Evolutionary conservation across 2,888 invertebrate genomes (phyloP), one percentile per base, ranked within the genome.

Genomic region (Agonopterix subpropinquella): DNA sequence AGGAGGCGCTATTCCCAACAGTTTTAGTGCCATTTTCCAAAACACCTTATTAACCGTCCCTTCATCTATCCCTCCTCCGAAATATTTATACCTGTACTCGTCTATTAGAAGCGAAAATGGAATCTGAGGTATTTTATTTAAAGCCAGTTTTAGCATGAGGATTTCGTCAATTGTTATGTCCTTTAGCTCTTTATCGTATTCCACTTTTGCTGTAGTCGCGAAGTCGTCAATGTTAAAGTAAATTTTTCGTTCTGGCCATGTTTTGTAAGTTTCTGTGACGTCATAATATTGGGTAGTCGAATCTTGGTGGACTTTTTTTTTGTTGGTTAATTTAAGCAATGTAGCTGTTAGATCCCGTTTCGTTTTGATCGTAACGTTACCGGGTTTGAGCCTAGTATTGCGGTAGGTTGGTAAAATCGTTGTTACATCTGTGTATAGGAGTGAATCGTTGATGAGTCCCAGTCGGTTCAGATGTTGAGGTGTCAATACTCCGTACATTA

Each of bases 1-100:
- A 0, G 91, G 90, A 0, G 92, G 90, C 4, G 78, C 76, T 39
- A 94, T 76, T 0, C 94, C 93, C 70, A 93, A 90, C 52, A 91
- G 77, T 36, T 83, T 67, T 45, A 69, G 57, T 42, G 90, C 82
- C 61, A 93, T 73, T 15, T 85, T 63, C 94, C 94, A 95, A 85
- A 92, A 95, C 13, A 73, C 76, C 11, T 72, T 57, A 70, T 94
- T 94, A 51, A 89, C 84, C 5, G 76, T 59, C 1, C 69, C 61
- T 0, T 80, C 67, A 36, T 80, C 61, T 4, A 91, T 77, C 42
- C 80, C 77, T 0, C 90, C 91, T 53, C 89, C 89, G 68, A 94
- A 94, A 53, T 92, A 89, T 44, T 89, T 87, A 93, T 93, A 95
- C 43, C 95, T 89, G 64, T 92, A 94, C 58, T 91, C 89, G 59